These are phyloP conservation scores for Falcunculus frontatus DNA, from an alignment of 2,113 vertebrate genomes.

Conservation along the genomic window DNA sequence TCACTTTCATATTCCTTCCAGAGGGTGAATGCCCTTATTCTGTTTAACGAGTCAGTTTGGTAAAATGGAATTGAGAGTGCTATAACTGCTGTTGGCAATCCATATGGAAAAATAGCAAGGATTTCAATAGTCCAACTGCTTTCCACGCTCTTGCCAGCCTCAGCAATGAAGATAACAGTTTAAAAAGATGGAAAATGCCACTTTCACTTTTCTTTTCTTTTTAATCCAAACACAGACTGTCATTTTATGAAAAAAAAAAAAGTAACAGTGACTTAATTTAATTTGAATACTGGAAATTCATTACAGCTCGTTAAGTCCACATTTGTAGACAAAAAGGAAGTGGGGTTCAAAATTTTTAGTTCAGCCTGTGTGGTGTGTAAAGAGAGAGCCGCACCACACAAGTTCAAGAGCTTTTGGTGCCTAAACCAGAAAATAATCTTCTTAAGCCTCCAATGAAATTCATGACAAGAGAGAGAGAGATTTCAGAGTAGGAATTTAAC, in stretches of 20 bases:
- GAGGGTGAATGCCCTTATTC: background rate
- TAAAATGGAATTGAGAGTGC: background rate
- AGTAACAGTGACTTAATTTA: background rate
- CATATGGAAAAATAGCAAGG: background rate
- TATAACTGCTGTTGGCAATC: background rate
- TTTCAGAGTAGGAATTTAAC: background rate
- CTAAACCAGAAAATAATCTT: background rate
- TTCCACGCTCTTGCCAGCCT: background rate
- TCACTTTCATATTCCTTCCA: background rate
- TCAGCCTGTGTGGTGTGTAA: background rate
- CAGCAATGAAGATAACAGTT: background rate
- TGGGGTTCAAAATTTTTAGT: background rate
- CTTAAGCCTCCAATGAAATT: background rate
- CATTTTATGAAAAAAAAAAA: background rate
- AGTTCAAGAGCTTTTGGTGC: background rate
- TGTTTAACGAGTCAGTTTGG: background rate
- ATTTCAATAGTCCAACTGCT: background rate
- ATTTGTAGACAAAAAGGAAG: background rate
- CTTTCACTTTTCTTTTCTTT: background rate
- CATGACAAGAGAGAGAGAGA: background rate
- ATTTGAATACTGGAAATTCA: background rate
- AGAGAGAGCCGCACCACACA: background rate
- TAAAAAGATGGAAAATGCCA: background rate
- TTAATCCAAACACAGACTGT: background rate
- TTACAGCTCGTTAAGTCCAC: background rate